A percentile compares a stretch with the other conserved stretches of the same genome.
These are phyloP conservation scores for Troilus luridus DNA, from an alignment of 2,888 invertebrate genomes.

Conservation along the genomic window DNA sequence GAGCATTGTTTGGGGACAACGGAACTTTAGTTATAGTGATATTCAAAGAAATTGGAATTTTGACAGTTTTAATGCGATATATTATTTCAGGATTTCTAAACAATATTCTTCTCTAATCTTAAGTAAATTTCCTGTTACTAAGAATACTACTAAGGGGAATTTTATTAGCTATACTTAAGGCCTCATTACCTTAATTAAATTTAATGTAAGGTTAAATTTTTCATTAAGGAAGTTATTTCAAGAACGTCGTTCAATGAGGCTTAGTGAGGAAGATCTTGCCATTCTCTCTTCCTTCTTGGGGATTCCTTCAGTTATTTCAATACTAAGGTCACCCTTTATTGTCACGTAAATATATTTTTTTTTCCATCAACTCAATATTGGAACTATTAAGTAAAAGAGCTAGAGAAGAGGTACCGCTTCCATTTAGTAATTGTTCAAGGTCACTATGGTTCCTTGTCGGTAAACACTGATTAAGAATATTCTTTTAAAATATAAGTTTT, in stretches of 20 bases:
- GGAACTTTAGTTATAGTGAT: too few species aligned
- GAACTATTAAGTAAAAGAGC: neutral
- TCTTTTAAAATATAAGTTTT: too few species aligned
- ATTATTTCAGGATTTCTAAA: too few species aligned
- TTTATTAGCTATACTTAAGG: too few species aligned
- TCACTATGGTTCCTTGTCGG: neutral
- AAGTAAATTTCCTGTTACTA: too few species aligned
- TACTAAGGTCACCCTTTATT: neutral
- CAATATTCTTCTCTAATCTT: too few species aligned
- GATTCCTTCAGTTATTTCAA: neutral
- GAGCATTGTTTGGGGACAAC: too few species aligned
- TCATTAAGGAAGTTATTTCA: neutral
- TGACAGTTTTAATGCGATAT: too few species aligned
- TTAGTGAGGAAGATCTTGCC: neutral
- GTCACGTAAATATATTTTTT: neutral
- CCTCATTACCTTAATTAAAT: neutral
- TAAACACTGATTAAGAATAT: too few species aligned
- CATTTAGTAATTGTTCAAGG: neutral
- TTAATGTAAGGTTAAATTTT: neutral
- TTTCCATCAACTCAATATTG: neutral
- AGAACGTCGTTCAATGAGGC: neutral
- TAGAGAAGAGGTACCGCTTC: neutral
- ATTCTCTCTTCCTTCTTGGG: neutral
- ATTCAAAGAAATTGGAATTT: too few species aligned
- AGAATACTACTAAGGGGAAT: too few species aligned